Percentiles rank a stretch among this genome's conserved stretches.
These are phyloP conservation scores for Poecilobothrus nobilitatus DNA, from an alignment of 2,888 invertebrate species.

Conservation along the genomic window DNA sequence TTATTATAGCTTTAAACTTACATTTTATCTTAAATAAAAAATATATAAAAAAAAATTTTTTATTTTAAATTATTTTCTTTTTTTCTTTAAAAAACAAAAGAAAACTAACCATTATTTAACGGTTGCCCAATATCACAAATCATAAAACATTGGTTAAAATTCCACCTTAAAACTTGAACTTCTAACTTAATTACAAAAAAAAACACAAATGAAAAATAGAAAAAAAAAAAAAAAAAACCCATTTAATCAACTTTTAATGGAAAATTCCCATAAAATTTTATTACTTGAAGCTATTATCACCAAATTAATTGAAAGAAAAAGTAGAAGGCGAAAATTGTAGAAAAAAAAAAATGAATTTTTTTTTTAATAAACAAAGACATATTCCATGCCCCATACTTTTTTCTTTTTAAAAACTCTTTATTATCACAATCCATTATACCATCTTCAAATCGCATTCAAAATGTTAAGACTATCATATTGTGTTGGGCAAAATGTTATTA, in stretches of 20 bases:
- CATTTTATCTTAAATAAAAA: too few species aligned
- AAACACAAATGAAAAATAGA: neutral
- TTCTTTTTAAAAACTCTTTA: neutral
- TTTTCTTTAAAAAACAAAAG: neutral
- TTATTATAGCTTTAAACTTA: too few species aligned
- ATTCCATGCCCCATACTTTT: neutral
- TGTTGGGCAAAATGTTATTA: too few species aligned
- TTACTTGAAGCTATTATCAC: slow-evolving; percentile 1
- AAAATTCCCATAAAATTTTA: neutral
- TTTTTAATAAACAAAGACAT: neutral
- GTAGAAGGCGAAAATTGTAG: too few species aligned
- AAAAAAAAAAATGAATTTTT: too few species aligned
- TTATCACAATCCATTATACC: too few species aligned
- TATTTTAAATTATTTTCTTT: neutral
- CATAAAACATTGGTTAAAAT: neutral
- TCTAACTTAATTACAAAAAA: neutral
- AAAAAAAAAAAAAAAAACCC: neutral
- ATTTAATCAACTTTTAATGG: slow-evolving; percentile 4
- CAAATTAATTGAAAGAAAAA: neutral
- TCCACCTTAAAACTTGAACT: neutral
- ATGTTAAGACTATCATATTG: too few species aligned
- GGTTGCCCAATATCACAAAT: neutral
- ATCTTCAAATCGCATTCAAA: too few species aligned
- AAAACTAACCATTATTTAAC: neutral
- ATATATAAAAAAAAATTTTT: too few species aligned